Base-by-base conservation (phyloP, 2,113 vertebrate genomes). In the Rostratula benghalensis region DNA sequence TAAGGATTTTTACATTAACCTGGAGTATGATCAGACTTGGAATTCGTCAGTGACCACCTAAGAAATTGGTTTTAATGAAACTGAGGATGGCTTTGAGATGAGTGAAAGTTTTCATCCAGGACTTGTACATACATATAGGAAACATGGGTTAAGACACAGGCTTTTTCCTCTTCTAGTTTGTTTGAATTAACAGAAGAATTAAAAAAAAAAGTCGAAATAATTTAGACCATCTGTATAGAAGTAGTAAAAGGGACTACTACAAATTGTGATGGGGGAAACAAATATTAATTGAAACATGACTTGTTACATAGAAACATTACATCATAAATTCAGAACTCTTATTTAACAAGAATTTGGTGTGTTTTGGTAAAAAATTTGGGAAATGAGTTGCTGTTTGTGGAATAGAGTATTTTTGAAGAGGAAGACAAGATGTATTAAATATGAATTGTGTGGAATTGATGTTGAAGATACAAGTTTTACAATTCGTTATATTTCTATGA, bases 401-500 rank as follows among this genome's bases (percentile, higher is more conserved):
- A 48, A 59, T 20, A 82, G 11, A 51, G 8, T 33, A 39, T 77
- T 93, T 96, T 41, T 73, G 57, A 95, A 67, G 37, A 76, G 25
- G 19, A 90, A n/a, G 51, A 50, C 28, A 75, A 76, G 27, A 33
- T 80, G 24, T 10, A 6, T 76, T 85, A 89, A 74, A 69, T 91
- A 28, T 45, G 3, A 74, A n/a, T 78, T 71, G 30, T 21, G 28
- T 82, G 63, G 84, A 67, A 71, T 68, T 96, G 70, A 54, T 95
- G 45, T 93, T 87, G 93, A 90, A 96, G 96, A 95, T 31, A 69
- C 80, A 81, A 83, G 46, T 93, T 94, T 94, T 95, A 78, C 46
- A 93, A 21, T 89, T 89, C 1, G 57, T 95, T 79, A 70, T 88
- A 28, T 53, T 83, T 90, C 89, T 46, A 89, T 88, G 65, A 94